These are phyloP conservation scores for Anthopleura xanthogrammica DNA, from an alignment of 92 coral and sea anemone genomes.

Conservation along the genomic window DNA sequence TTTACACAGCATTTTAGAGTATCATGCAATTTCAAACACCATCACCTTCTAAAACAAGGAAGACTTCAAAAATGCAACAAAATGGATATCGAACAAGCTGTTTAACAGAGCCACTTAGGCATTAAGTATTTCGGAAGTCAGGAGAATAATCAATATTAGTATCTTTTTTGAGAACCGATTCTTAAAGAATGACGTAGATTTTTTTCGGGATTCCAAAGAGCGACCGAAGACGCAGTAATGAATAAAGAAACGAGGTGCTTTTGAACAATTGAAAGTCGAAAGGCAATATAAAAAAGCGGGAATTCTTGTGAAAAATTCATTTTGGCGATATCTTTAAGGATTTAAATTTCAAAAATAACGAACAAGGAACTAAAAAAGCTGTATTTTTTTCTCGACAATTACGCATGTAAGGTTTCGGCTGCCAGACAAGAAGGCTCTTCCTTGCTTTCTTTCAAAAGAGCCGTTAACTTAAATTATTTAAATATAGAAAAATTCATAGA, in stretches of 20 bases:
- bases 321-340: not conserved
- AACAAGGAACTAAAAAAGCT: not conserved
- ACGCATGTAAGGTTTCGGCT: not conserved
- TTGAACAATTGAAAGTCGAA: not conserved
- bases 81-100: not conserved
- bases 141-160: constrained; percentile 10
- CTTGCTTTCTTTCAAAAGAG: not conserved
- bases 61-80: not conserved
- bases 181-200: not conserved
- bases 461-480: not conserved
- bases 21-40: not conserved
- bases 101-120: not conserved
- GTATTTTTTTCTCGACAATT: not conserved
- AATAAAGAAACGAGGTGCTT: not conserved
- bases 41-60: not conserved
- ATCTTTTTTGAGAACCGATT: constrained; percentile 10
- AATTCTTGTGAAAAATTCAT: not conserved
- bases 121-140: constrained; percentile 24
- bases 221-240: not conserved
- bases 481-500: not conserved
- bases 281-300: not conserved
- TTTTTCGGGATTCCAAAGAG: not conserved
- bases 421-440: not conserved
- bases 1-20: not conserved
- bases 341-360: not conserved